Base-by-base conservation (phyloP, 2,888 invertebrate genomes). In the Ectemnius continuus region DNA sequence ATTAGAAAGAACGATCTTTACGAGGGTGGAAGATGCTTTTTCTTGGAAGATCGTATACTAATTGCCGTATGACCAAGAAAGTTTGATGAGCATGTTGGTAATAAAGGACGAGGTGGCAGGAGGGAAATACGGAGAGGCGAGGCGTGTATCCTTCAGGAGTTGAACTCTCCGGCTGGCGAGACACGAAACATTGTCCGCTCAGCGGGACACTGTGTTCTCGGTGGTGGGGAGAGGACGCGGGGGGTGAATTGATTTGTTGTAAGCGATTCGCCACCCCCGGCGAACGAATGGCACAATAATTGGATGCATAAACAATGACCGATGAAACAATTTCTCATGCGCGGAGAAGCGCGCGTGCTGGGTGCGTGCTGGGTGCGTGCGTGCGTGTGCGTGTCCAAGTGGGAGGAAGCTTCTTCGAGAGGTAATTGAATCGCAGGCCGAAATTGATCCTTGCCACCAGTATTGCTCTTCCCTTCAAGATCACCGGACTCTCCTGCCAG, bases 261-360 rank as follows among this genome's bases (percentile, higher is more conserved):
- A 81, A 81, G 81, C 73, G 81, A 81, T 81, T 79, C 80, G 75
- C 81, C 80, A 81, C 81, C 81, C 81, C 63, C 72, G 73, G 81
- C 73, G 79, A 81, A 76, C 81, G 81, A 81, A 81, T 80, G 80
- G 80, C 73, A 73, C 80, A 80, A 81, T 81, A 81, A 81, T 81
- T 81, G 81, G 81, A 61, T 81, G 80, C 80, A 81, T 81, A 81
- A 81, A 81, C 80, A 81, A 81, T 80, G 81, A 79, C 76, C 79
- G 80, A 75, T 75, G 79, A 80, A 81, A 81, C 79, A 70, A 80
- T 80, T 73, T 71, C 80, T 81, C 81, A 80, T 76, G 78, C 70
- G 36, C 18, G 5, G 36, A 45, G 14, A n/a, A 8, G 36, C 16
- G 14, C 47, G 70, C 18, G 18, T 4, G 6, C 13, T 48, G 60